A percentile compares a stretch with the other conserved stretches of the same genome.
Conservation (phyloP, 2,113 vertebrate genomes). For the Fregetta grallaria region DNA sequence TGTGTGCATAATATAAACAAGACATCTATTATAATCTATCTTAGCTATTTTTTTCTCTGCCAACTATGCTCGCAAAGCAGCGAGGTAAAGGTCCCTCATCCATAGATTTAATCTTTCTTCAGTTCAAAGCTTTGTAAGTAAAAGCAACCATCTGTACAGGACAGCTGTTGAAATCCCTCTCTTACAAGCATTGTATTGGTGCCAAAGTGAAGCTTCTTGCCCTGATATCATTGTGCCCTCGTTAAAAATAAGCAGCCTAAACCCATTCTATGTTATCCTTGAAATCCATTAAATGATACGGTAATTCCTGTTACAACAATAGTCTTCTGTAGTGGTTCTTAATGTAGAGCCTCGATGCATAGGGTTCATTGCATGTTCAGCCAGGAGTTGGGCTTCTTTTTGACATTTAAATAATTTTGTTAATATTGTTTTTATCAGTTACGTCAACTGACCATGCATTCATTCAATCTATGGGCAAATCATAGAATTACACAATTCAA, state of each 20-base stretch:
- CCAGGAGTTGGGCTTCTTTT: neutral
- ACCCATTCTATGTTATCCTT: neutral
- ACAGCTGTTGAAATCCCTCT: constrained; percentile 45
- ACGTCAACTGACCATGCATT: neutral
- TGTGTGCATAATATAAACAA: neutral
- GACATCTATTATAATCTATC: neutral
- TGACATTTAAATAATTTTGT: neutral
- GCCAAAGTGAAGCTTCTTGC: constrained; percentile 46
- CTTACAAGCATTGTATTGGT: neutral
- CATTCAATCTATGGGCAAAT: neutral
- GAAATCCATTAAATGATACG: neutral
- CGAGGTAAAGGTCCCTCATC: neutral
- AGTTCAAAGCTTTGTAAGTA: constrained; percentile 34
- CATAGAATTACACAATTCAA: neutral
- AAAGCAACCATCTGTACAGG: constrained; percentile 53
- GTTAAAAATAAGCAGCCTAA: neutral
- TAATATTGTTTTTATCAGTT: neutral
- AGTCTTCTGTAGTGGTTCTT: neutral
- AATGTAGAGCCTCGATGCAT: neutral
- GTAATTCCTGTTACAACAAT: neutral
- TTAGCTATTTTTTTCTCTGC: neutral
- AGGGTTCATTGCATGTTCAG: neutral
- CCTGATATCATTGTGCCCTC: neutral
- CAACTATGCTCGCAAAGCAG: neutral
- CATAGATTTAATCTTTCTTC: neutral